Conservation (phyloP, 2,888 invertebrate species). For the Craniophora ligustri region DNA sequence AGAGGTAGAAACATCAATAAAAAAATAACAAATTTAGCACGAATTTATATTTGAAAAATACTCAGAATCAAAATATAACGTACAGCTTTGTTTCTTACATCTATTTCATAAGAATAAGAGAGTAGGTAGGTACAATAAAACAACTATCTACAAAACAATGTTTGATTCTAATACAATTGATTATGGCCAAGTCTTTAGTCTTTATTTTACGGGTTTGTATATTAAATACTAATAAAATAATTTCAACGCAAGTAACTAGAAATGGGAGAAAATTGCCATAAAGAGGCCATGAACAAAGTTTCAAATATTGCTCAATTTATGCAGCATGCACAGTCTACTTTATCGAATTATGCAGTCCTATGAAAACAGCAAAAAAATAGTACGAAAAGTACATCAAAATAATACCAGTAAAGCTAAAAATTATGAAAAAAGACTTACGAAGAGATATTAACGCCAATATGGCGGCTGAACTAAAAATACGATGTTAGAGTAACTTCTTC, state of each 20-base stretch:
- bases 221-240: slow-evolving; percentile 49
- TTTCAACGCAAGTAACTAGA: slow-evolving; percentile 61
- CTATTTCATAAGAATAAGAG: slow-evolving; percentile 48
- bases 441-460: slow-evolving; percentile 91
- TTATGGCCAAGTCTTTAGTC: slow-evolving; percentile 25
- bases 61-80: slow-evolving; percentile 37
- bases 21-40: slow-evolving; percentile 54
- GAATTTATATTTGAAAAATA: slow-evolving; percentile 52
- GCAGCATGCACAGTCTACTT: slow-evolving; percentile 74
- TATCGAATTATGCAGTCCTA: slow-evolving; percentile 81
- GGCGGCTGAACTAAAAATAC: slow-evolving; percentile 91
- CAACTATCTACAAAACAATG: slow-evolving; percentile 51
- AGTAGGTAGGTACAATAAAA: slow-evolving; percentile 45
- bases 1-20: slow-evolving; percentile 56
- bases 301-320: slow-evolving; percentile 69
- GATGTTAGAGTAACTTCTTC: slow-evolving; percentile 85
- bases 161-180: slow-evolving; percentile 41
- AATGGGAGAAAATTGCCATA: slow-evolving; percentile 75
- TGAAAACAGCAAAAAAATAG: slow-evolving; percentile 81
- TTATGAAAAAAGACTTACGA: slow-evolving; percentile 87
- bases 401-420: slow-evolving; percentile 80
- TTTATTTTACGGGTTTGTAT: slow-evolving; percentile 18
- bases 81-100: slow-evolving; percentile 54
- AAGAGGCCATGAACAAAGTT: slow-evolving; percentile 81
- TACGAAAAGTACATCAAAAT: slow-evolving; percentile 73